Conservation (phyloP, 2,888 invertebrate genomes). For the Drosophila pseudotakahashii region DNA sequence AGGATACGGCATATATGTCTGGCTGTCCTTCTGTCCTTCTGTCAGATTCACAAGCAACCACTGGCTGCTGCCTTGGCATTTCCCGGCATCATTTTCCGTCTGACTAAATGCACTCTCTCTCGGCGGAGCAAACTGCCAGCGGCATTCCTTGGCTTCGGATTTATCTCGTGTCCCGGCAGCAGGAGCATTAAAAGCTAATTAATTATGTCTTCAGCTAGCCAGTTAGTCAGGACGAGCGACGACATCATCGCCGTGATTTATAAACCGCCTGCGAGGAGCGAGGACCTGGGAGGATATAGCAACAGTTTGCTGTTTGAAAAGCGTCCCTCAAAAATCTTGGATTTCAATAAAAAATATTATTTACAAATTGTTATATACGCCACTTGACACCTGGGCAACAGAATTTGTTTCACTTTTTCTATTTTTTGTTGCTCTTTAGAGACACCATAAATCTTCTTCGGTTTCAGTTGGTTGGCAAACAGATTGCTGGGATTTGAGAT, state of each 20-base stretch:
- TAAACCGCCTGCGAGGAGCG: conserved; percentile 32
- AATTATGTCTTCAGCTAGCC: conserved; percentile 70
- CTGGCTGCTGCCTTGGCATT: conserved; percentile 52
- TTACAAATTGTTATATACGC: conserved; percentile 51
- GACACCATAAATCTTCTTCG: conserved; percentile 74
- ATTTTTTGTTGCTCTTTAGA: conserved; percentile 25
- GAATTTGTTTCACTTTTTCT: conserved; percentile 30
- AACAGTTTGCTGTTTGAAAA: conserved; percentile 70
- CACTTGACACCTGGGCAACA: conserved; percentile 72
- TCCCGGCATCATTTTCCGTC: conserved; percentile 76
- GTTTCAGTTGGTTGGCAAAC: conserved; percentile 72
- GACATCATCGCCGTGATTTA: conserved; percentile 65
- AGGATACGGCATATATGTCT: conserved; percentile 62
- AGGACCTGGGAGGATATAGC: conserved; percentile 35
- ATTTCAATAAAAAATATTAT: conserved; percentile 77
- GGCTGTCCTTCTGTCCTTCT: conserved; percentile 14
- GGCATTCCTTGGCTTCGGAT: conserved; percentile 33
- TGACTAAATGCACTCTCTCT: conserved; percentile 75
- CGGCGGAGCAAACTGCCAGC: conserved; percentile 58
- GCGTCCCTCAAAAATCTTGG: conserved; percentile 59
- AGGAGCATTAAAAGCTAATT: conserved; percentile 76
- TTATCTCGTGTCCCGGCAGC: conserved; percentile 36
- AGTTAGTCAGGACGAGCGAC: conserved; percentile 43
- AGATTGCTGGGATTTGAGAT: conserved; percentile 77
- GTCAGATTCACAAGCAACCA: conserved; percentile 67